Percentiles rank a stretch among this genome's conserved stretches.
Conservation (phyloP, 2,888 invertebrate species). For the Petrolisthes cinctipes region DNA sequence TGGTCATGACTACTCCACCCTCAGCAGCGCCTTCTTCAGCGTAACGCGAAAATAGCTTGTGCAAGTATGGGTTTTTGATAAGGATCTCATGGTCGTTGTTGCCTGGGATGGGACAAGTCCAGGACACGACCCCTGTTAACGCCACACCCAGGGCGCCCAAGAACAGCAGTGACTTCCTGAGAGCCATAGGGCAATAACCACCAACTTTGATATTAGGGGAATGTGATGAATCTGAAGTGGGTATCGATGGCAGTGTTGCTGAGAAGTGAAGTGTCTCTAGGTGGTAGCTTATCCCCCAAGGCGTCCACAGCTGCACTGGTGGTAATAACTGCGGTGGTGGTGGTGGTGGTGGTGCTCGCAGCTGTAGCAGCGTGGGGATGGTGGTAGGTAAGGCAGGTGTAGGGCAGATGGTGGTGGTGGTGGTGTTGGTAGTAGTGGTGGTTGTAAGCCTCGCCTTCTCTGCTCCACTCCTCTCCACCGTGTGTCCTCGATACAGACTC, state of each 20-base stretch:
- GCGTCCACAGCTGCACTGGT: not conserved
- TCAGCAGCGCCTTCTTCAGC: conserved; percentile 20
- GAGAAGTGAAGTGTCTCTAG: no score
- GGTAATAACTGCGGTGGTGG: not conserved
- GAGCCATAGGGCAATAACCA: not conserved
- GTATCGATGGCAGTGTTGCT: no score
- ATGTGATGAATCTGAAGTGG: no score
- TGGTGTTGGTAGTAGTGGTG: not conserved
- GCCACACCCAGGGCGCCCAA: not conserved
- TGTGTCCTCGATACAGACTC: conserved; percentile 20
- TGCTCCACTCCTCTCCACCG: conserved; percentile 49
- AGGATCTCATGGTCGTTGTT: conserved; percentile 31
- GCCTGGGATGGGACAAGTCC: conserved; percentile 32
- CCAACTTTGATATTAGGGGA: no score
- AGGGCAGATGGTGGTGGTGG: not conserved
- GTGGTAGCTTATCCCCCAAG: no score
- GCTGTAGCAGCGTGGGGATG: not conserved
- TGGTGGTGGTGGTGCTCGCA: conserved; percentile 2
- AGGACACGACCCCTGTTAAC: not conserved
- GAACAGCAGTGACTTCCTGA: not conserved
- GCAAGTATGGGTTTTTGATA: conserved; percentile 41
- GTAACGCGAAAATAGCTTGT: conserved; percentile 48
- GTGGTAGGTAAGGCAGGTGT: not conserved
- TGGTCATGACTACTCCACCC: conserved; percentile 35
- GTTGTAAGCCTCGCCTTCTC: conserved; percentile 26